Conservation (phyloP, 2,113 vertebrate species). For the Bostrychus sinensis region DNA sequence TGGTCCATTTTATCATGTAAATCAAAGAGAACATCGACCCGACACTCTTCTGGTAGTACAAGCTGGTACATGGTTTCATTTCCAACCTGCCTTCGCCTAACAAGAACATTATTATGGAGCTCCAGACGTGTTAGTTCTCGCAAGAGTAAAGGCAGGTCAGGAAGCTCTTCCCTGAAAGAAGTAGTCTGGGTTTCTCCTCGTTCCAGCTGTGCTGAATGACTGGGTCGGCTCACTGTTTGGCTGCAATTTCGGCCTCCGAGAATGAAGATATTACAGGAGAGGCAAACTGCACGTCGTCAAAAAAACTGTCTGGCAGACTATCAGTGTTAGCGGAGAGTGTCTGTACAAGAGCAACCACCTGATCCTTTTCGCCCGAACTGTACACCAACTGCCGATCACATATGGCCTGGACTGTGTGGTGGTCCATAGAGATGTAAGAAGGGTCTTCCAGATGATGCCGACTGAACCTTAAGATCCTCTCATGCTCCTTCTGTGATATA, state of each 20-base stretch:
- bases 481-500: no score
- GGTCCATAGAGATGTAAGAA: neutral
- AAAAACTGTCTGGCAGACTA: neutral
- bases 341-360: neutral
- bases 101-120: neutral
- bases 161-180: neutral
- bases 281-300: neutral
- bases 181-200: neutral
- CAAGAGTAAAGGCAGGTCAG: neutral
- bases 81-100: neutral
- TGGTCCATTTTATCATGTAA: neutral
- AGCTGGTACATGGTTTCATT: neutral
- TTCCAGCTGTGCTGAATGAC: neutral
- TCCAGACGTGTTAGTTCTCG: neutral
- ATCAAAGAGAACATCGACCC: neutral
- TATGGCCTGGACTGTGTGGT: neutral
- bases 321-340: neutral
- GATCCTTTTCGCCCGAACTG: neutral
- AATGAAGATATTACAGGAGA: neutral
- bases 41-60: neutral
- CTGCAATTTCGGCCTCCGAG: no score
- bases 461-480: no score
- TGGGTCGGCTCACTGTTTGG: neutral
- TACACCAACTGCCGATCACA: neutral
- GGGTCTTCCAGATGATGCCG: no score